Evolutionary conservation across 1,140 invertebrate species (phyloP), one percentile per base, ranked within the genome.

Genomic region (Parasteatoda tepidariorum): DNA sequence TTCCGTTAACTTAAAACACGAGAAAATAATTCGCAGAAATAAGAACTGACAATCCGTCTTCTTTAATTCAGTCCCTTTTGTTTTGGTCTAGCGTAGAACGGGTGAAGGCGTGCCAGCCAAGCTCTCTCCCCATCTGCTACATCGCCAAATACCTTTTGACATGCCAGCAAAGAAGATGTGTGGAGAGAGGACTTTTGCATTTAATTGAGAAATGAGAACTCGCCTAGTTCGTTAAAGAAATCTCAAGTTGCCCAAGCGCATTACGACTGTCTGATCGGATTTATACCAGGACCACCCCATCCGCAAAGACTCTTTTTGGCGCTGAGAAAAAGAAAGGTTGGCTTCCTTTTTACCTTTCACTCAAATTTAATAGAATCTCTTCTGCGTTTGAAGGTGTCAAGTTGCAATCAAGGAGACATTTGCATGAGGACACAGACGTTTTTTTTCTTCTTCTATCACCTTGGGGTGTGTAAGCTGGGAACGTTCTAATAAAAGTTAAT

Each of bases 401-500:
- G 64, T 79, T 79, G 76, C 76, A 79, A 79, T 79, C 76, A 79
- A 61, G 28, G 18, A 48, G 41, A 59, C 76, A 79, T 79, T 79
- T 79, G 76, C 76, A 79, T 79, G 55, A 22, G 30, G 55, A 28
- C 22, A 24, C 28, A 26, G 59, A 22, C 13, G 13, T 22, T 24
- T 61, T 30, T 38, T 41, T 70, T 70, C 22, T 70, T 68, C 24
- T 3, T 6, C 13, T 66, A 24, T 75, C 59, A 61, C 73, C 66
- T 22, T 66, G 22, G 48, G 61, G 31, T 28, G 31, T 33, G 62
- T 61, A 66, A n/a, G 26, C 30, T 13, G 76, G 48, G 48, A 68
- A 79, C 64, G 48, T 79, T 67, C 76, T 68, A 79, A 79, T 79
- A 79, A 79, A 79, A 79, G 76, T 79, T 79, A 79, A 79, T 79